Evolutionary conservation across 2,113 vertebrate species (phyloP).

Genomic region (Haemorhous mexicanus): DNA sequence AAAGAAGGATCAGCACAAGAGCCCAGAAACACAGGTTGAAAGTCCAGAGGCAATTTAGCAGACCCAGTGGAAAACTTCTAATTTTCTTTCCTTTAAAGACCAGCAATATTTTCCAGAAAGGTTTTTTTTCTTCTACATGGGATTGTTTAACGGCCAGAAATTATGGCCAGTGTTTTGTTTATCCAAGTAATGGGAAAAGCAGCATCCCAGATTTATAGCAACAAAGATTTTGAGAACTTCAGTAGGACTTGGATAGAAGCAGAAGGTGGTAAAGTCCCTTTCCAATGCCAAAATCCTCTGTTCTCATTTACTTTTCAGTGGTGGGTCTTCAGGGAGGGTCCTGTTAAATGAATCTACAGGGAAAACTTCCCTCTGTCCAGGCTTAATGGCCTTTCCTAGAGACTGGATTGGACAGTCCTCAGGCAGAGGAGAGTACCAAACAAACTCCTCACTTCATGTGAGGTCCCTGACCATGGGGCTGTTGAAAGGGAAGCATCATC

Average conservation of each 20-base stretch:
- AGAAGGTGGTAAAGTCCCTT: not conserved
- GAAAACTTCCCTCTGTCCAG: not conserved
- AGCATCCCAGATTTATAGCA: not conserved
- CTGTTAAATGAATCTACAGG: not conserved
- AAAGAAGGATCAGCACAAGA: not conserved
- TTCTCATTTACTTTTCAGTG: not conserved
- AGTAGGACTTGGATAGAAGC: not conserved
- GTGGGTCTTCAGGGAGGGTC: not conserved
- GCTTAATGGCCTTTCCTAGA: not conserved
- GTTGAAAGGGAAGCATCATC: not conserved
- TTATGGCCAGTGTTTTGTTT: not conserved
- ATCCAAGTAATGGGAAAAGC: not conserved
- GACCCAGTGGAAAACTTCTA: not conserved
- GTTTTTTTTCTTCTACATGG: not conserved
- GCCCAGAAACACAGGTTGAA: not conserved
- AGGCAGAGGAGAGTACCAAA: not conserved
- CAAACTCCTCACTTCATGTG: not conserved
- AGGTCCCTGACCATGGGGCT: accelerated
- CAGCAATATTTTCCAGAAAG: not conserved
- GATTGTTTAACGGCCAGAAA: not conserved
- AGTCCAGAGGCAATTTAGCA: not conserved
- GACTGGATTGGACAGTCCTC: not conserved
- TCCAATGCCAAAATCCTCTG: not conserved
- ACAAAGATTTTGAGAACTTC: not conserved
- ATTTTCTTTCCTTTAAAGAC: not conserved